A percentile compares a stretch with the other conserved stretches of the same genome.
Conservation (phyloP, 2,797 vertebrate species). For the Amphiprion clarkii region DNA sequence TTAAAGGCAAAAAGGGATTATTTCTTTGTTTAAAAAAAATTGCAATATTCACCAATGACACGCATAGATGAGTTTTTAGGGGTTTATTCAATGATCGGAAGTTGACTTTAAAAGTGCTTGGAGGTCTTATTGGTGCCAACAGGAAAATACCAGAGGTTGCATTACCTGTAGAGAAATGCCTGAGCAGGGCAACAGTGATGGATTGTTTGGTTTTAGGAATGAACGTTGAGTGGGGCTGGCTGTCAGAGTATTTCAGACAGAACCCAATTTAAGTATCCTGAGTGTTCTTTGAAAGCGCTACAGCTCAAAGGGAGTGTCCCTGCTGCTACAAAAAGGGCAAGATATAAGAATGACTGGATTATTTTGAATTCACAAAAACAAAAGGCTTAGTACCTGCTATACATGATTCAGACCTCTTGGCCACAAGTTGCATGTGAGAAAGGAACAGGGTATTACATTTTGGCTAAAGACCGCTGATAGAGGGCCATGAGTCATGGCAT, state of each 20-base stretch:
- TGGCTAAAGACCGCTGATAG: constrained; percentile 18
- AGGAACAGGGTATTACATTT: constrained; percentile 17
- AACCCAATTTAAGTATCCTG: constrained; percentile 42
- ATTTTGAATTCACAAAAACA: constrained; percentile 22
- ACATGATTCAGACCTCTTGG: background rate
- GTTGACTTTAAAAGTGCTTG: constrained; percentile 11
- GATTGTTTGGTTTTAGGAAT: constrained; percentile 65
- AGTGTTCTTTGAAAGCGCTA: constrained; percentile 45
- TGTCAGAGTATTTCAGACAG: constrained; percentile 40
- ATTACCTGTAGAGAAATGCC: constrained; percentile 31
- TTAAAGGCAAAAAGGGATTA: no score
- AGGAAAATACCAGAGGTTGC: constrained; percentile 46
- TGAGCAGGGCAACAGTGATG: constrained; percentile 51
- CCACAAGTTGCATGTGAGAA: constrained; percentile 4
- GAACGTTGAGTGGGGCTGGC: constrained; percentile 43
- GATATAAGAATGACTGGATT: background rate
- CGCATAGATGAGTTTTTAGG: no score
- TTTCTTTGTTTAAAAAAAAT: no score
- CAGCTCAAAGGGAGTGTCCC: constrained; percentile 39
- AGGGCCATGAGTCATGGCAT: constrained; percentile 25
- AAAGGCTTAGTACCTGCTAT: background rate
- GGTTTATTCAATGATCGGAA: no score
- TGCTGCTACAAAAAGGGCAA: constrained; percentile 26
- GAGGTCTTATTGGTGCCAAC: constrained; percentile 17
- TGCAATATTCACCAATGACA: no score